These are phyloP conservation scores for Steinernema hermaphroditum DNA, from an alignment of 2,888 invertebrate species.

Conservation along the genomic window DNA sequence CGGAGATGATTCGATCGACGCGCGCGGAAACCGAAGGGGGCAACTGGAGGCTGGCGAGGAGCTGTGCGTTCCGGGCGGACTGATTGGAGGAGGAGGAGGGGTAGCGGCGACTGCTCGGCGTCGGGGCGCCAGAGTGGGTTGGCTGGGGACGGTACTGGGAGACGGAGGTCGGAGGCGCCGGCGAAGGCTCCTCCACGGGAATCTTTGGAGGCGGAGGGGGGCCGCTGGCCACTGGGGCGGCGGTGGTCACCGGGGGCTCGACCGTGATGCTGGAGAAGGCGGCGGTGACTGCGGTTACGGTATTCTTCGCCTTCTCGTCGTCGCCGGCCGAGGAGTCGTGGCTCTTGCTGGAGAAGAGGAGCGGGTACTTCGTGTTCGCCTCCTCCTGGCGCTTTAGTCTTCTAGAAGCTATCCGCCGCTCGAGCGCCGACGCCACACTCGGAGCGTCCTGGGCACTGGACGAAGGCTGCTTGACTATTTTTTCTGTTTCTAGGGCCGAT, in stretches of 20 bases:
- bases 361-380: slow-evolving; percentile 24
- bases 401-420: background rate
- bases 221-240: too few relatives aligned
- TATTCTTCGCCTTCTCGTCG: slow-evolving; percentile 62
- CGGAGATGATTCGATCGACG: slow-evolving; percentile 63
- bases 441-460: slow-evolving; percentile 34
- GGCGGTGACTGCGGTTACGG: slow-evolving; percentile 63
- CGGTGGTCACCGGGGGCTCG: too few relatives aligned
- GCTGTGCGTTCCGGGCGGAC: slow-evolving; percentile 33
- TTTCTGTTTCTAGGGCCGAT: background rate
- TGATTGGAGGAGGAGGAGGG: slow-evolving; percentile 3
- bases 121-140: slow-evolving; percentile 41
- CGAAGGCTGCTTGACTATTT: slow-evolving; percentile 17
- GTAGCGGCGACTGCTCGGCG: slow-evolving; percentile 34
- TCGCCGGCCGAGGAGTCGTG: slow-evolving; percentile 42
- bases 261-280: slow-evolving; percentile 53
- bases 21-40: slow-evolving; percentile 62
- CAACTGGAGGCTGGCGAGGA: slow-evolving; percentile 60
- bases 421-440: slow-evolving; percentile 15
- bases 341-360: slow-evolving; percentile 26
- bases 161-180: slow-evolving; percentile 23
- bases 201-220: slow-evolving; percentile 29
- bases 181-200: slow-evolving; percentile 35
- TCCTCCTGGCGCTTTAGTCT: slow-evolving; percentile 26
- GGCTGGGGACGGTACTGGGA: slow-evolving; percentile 13